phyloP scores from a whole-genome alignment of 1,140 invertebrate genomes.

The Drosophila lacertosa region DNA sequence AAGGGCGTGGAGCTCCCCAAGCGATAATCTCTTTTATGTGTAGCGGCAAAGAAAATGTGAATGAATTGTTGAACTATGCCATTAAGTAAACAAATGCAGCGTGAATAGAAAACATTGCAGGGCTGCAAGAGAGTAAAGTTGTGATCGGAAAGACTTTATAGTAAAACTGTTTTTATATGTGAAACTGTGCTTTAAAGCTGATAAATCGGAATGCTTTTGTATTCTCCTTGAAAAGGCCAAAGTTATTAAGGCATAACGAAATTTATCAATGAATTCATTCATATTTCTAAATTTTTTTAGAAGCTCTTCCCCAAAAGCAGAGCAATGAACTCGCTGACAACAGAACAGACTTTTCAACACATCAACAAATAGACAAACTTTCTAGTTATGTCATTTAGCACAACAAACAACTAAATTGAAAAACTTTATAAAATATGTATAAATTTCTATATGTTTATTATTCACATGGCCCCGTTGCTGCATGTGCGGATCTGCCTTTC shows the following conservation, averaged over 20 bases:
- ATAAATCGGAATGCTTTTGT: no score
- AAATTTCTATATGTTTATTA: conserved; percentile 13
- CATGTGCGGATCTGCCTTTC: conserved; percentile 10
- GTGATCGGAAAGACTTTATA: no score
- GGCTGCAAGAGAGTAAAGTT: background rate
- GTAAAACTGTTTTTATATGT: no score
- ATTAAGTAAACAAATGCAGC: no score
- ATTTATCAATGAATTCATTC: no score
- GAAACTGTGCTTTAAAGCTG: no score
- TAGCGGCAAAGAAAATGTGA: background rate
- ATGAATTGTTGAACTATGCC: background rate
- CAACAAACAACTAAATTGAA: background rate
- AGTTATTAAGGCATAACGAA: no score
- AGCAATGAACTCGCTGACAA: conserved; percentile 27
- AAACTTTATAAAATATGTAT: conserved; percentile 20
- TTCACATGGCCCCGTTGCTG: conserved; percentile 12
- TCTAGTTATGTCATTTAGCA: conserved; percentile 36
- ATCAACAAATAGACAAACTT: conserved; percentile 1
- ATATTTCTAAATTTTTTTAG: no score
- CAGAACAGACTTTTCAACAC: background rate
- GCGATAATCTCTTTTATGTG: background rate
- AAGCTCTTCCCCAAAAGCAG: background rate
- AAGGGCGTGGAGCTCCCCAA: background rate
- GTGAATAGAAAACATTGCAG: background rate
- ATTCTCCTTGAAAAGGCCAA: no score